phyloP scores from a whole-genome alignment of 2,113 vertebrate genomes.

The Pyrgilauda ruficollis region DNA sequence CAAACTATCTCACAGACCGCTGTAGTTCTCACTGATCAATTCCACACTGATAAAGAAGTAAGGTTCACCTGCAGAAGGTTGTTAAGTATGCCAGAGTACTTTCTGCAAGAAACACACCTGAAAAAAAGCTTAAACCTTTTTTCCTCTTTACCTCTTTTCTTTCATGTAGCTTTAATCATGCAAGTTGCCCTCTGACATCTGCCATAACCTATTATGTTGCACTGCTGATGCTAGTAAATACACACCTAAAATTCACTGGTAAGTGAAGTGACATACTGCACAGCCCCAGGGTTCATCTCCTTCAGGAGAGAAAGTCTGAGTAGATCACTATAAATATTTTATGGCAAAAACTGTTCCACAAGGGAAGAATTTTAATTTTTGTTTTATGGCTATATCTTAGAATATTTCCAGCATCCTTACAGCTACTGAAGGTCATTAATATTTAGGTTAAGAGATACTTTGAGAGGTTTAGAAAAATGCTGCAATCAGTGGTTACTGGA shows the following conservation, averaged over 20 bases:
- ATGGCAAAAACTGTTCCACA: background rate
- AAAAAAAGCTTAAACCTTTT: background rate
- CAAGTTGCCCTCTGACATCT: slow-evolving; percentile 10
- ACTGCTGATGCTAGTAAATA: background rate
- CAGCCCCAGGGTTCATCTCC: background rate
- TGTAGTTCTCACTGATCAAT: background rate
- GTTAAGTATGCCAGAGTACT: background rate
- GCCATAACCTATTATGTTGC: background rate
- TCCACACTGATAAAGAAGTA: background rate
- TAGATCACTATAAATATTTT: background rate
- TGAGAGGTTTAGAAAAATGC: background rate
- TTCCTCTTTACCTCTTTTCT: background rate
- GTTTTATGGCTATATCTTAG: background rate
- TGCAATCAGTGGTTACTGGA: background rate
- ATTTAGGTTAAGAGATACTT: background rate
- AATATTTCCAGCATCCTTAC: background rate
- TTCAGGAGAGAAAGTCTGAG: background rate
- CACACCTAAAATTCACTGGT: slow-evolving; percentile 10
- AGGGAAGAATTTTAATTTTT: background rate
- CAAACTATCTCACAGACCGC: background rate
- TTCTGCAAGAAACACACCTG: background rate
- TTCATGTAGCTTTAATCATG: background rate
- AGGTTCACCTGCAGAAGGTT: background rate
- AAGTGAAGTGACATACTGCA: background rate
- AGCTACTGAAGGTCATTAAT: background rate